A percentile compares a stretch with the other conserved stretches of the same genome.
Conservation (phyloP, 2,113 vertebrate species). For the Montifringilla adamsi region DNA sequence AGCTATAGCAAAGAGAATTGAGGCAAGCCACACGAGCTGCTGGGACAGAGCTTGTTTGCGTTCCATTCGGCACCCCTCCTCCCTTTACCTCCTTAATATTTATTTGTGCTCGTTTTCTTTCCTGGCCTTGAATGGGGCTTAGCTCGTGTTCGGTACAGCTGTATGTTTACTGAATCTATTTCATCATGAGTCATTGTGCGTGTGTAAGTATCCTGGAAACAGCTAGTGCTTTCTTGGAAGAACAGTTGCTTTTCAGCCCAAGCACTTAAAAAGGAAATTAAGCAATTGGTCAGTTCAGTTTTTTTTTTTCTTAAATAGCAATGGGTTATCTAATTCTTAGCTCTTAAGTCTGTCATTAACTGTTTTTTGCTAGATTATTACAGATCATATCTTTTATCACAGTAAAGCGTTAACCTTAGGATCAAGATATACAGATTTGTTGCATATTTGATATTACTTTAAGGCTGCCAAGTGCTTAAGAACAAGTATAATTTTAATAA, state of each 20-base stretch:
- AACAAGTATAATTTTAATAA: constrained; percentile 69
- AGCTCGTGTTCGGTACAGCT: constrained; percentile 86
- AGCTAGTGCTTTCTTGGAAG: constrained; percentile 86
- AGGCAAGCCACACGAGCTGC: constrained; percentile 78
- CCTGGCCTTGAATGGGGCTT: constrained; percentile 88
- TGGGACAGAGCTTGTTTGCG: constrained; percentile 77
- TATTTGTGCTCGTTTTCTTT: constrained; percentile 90
- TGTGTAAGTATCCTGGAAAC: constrained; percentile 90
- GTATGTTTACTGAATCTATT: constrained; percentile 89
- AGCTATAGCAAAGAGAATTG: constrained; percentile 82
- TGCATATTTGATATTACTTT: constrained; percentile 45
- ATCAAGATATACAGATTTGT: constrained; percentile 63
- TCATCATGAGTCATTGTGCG: constrained; percentile 87
- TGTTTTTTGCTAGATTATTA: constrained; percentile 76
- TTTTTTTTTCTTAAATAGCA: constrained; percentile 72
- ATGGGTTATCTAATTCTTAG: constrained; percentile 73
- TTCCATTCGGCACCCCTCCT: constrained; percentile 67
- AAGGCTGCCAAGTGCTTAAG: constrained; percentile 66
- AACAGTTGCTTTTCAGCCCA: constrained; percentile 83
- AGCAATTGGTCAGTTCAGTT: constrained; percentile 78
- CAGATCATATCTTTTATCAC: constrained; percentile 68
- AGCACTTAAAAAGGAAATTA: constrained; percentile 85
- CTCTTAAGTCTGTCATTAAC: constrained; percentile 76
- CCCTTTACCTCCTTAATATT: constrained; percentile 85
- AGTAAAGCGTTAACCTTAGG: constrained; percentile 66